Evolutionary conservation across 2,797 vertebrate genomes (phyloP).

Genomic region (Lithobates pipiens): DNA sequence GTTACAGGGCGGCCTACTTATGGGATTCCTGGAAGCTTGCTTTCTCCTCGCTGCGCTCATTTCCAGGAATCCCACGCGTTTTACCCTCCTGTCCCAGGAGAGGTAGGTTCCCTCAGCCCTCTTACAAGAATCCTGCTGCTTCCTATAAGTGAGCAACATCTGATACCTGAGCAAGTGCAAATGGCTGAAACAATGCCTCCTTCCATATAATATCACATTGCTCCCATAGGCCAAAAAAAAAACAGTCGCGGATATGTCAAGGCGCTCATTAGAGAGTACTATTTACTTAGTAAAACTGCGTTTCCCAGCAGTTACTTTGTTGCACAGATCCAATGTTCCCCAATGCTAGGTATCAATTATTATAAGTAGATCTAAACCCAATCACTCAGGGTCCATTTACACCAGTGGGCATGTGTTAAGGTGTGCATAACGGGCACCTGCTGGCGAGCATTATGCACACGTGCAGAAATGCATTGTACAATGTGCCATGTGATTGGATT

Average conservation of each 20-base stretch:
- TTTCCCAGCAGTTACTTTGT: too few species aligned
- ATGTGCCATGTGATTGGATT: too few species aligned
- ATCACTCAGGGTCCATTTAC: too few species aligned
- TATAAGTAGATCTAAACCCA: too few species aligned
- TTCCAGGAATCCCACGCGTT: conserved; percentile 57
- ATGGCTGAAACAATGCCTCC: not conserved
- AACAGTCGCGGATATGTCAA: conserved; percentile 13
- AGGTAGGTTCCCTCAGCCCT: conserved; percentile 39
- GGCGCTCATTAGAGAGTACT: not conserved
- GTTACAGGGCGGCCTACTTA: conserved; percentile 30
- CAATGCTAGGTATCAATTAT: too few species aligned
- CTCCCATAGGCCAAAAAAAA: not conserved
- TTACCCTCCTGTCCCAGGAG: conserved; percentile 24
- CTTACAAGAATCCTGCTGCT: conserved; percentile 53
- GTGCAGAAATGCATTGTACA: too few species aligned
- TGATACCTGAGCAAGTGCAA: conserved; percentile 33
- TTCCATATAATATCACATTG: conserved; percentile 17
- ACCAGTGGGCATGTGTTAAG: too few species aligned
- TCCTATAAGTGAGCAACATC: conserved; percentile 47
- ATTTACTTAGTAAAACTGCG: too few species aligned
- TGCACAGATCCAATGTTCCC: too few species aligned
- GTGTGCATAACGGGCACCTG: too few species aligned
- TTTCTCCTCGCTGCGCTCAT: conserved; percentile 29
- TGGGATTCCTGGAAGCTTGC: conserved; percentile 52
- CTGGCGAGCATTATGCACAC: too few species aligned